phyloP scores from a whole-genome alignment of 2,888 invertebrate species.

The Dexiosoma caninum region DNA sequence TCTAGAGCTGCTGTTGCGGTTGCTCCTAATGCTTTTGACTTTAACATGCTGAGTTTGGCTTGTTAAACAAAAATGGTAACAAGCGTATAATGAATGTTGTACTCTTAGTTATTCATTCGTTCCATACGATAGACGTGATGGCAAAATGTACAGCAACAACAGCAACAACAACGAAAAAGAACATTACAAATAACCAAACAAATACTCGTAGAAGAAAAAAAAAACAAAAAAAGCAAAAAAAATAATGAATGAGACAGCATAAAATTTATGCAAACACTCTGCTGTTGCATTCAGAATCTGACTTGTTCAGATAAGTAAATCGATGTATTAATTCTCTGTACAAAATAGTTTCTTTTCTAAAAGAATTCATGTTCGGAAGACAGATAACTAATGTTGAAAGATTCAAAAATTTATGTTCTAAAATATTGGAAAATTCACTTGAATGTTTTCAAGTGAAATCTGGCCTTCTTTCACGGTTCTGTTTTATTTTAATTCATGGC shows the following conservation, averaged over 20 bases:
- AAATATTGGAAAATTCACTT: background rate
- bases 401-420: too few relatives aligned
- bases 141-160: background rate
- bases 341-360: background rate
- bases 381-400: too few relatives aligned
- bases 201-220: too few relatives aligned
- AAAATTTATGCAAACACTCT: constrained; percentile 50
- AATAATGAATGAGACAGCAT: constrained; percentile 31
- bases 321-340: background rate
- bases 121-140: constrained; percentile 21
- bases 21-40: constrained; percentile 49
- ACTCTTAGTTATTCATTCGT: constrained; percentile 35
- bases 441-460: background rate
- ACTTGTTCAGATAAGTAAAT: background rate
- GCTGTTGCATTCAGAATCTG: background rate
- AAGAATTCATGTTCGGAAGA: background rate
- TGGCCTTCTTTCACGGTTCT: background rate
- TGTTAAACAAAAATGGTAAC: constrained; percentile 55
- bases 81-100: constrained; percentile 50
- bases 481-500: background rate
- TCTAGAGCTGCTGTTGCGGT: constrained; percentile 5
- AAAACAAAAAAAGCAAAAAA: constrained; percentile 2
- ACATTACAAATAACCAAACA: constrained; percentile 19
- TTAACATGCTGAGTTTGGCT: constrained; percentile 46
- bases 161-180: background rate